Base-by-base conservation (phyloP, 2,797 vertebrate species). In the Lagorchestes hirsutus region DNA sequence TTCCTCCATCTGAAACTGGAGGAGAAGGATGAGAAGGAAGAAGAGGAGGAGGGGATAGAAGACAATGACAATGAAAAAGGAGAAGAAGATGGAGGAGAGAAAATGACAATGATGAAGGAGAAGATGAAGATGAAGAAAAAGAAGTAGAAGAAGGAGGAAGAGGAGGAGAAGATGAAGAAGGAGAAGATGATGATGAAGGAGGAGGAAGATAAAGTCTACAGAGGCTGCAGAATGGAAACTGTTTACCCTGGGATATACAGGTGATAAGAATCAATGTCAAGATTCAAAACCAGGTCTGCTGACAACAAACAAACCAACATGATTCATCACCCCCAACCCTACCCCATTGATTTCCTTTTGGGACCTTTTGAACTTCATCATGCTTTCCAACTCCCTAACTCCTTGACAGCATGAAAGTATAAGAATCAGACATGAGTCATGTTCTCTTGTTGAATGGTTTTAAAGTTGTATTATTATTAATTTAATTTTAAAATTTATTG, bases 281-380 rank as follows among this genome's bases (percentile, higher is more conserved):
- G 22, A 67, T 57, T 92, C 27, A 55, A 92, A 93, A 55, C 0
- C 55, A 54, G 31, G 12, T 93, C n/a, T 55, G 29, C 52, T 58
- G 0, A 50, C 9, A 5, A 46, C 82, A 22, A 8, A 1, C 0
- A n/a, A n/a, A n/a, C 34, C 28, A 18, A 56, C 11, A 62, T 34
- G 28, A 59, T 59, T 12, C 29, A 62, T 62, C 31, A 13, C 12
- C 29, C 58, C 29, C 29, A 31, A 34, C 3, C 11, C 59, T 4
- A 31, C 11, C 9, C 31, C 0, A 62, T 2, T 57, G 0, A 34
- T 46, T 1, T 31, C 27, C 8, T 10, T 0, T 3, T 46, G 46
- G 3, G 31, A 28, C 18, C 0, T 3, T 18, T 90, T 74, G 92
- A 8, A 92, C 6, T 22, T 94, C n/a, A 50, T 92, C 55, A 55